These are phyloP conservation scores for Trichonephila clavipes DNA, from an alignment of 1,140 invertebrate species.

Conservation along the genomic window DNA sequence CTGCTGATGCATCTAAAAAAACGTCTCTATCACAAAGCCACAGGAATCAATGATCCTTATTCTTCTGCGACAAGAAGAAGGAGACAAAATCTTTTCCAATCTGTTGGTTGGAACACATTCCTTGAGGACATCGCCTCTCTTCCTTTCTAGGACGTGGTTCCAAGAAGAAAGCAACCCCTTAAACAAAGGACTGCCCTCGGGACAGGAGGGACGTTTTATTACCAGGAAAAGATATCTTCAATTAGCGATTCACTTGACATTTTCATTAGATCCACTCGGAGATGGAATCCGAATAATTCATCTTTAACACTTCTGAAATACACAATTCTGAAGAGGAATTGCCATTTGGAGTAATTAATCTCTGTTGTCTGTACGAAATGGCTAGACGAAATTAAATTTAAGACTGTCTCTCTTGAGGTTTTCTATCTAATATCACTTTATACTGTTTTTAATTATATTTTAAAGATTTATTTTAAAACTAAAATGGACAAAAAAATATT, in stretches of 20 bases:
- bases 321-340: background rate
- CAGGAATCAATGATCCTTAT: slow-evolving; percentile 11
- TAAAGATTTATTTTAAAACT: too few relatives aligned
- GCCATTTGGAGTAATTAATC: background rate
- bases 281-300: background rate
- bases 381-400: background rate
- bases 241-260: background rate
- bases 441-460: too few relatives aligned
- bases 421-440: background rate
- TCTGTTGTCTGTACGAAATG: background rate
- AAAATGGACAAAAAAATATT: too few relatives aligned
- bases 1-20: background rate
- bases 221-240: background rate
- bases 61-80: background rate
- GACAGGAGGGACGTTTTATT: background rate
- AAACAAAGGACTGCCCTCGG: background rate
- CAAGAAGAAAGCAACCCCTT: background rate
- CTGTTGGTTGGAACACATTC: slow-evolving; percentile 16
- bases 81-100: background rate
- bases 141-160: background rate
- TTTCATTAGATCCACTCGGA: background rate
- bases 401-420: background rate
- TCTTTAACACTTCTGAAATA: background rate
- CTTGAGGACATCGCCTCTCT: background rate
- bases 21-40: background rate